Conservation (phyloP, 2,888 invertebrate genomes). For the Palloptera scutellata region DNA sequence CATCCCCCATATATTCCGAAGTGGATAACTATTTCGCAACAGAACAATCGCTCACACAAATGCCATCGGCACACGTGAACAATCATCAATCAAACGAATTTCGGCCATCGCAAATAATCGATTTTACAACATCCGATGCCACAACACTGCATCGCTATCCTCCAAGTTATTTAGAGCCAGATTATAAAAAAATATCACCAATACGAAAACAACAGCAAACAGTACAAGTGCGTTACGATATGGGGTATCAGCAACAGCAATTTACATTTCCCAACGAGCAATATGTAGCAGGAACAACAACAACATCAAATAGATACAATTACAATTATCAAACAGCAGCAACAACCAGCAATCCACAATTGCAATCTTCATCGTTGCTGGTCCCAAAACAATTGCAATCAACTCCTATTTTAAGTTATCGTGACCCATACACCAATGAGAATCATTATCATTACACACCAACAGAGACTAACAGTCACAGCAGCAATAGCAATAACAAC, state of each 20-base stretch:
- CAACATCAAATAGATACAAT: conserved; percentile 8
- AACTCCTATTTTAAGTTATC: conserved; percentile 55
- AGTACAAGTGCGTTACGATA: conserved; percentile 26
- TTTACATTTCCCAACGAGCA: conserved; percentile 42
- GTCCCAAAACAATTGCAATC: conserved; percentile 46
- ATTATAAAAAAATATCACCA: conserved; percentile 31
- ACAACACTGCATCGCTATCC: conserved; percentile 42
- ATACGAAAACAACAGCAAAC: conserved; percentile 11
- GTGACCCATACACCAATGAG: conserved; percentile 55
- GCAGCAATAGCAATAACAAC: conserved; percentile 31
- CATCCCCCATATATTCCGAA: not conserved
- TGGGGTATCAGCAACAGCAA: conserved; percentile 25
- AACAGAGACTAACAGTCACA: conserved; percentile 25
- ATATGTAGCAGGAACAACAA: conserved; percentile 7
- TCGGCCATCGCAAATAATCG: conserved; percentile 53
- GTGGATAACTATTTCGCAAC: conserved; percentile 47
- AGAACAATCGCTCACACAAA: conserved; percentile 30
- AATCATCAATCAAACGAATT: conserved; percentile 41
- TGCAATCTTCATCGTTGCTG: conserved; percentile 14
- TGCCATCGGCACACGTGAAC: not conserved
- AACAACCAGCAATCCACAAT: conserved; percentile 23
- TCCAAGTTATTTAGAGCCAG: conserved; percentile 45
- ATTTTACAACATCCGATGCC: conserved; percentile 55
- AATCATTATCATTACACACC: conserved; percentile 47
- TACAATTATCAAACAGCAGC: conserved; percentile 13